These are phyloP conservation scores for Oikopleura albicans DNA, from an alignment of 23 tunicate species.

Conservation along the genomic window DNA sequence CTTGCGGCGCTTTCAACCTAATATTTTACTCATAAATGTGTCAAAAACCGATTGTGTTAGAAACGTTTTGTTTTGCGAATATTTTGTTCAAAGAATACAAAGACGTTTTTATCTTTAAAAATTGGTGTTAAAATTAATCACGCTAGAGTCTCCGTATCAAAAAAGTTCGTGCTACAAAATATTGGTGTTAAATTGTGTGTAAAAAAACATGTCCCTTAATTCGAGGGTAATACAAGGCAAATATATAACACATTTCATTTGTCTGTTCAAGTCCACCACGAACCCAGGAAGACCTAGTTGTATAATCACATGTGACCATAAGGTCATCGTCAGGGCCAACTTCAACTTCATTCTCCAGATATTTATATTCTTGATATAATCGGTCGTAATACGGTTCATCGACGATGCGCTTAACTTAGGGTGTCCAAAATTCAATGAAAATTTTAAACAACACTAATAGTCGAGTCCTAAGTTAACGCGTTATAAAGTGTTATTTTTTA, in stretches of 20 bases:
- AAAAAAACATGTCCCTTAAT: background rate
- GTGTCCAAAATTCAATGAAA: background rate
- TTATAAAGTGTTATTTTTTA: no score
- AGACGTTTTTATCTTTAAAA: no score
- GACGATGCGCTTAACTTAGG: background rate
- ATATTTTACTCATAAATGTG: no score
- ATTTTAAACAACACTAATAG: background rate
- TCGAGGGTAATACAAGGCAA: background rate
- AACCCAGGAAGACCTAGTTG: background rate
- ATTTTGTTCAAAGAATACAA: no score
- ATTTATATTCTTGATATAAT: background rate
- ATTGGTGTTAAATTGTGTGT: no score
- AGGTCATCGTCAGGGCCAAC: background rate
- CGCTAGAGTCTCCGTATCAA: no score
- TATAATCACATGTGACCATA: background rate
- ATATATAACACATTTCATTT: constrained; percentile 11
- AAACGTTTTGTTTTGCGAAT: no score
- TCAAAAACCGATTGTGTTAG: no score
- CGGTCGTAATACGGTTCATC: background rate
- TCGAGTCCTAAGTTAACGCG: background rate
- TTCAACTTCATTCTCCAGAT: background rate
- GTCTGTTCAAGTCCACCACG: background rate
- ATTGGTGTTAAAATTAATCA: no score
- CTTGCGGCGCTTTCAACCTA: no score
- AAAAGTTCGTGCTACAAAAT: no score